A percentile compares a stretch with the other conserved stretches of the same genome.
Conservation (phyloP, 2,888 invertebrate species). For the Chloromyia formosa region DNA sequence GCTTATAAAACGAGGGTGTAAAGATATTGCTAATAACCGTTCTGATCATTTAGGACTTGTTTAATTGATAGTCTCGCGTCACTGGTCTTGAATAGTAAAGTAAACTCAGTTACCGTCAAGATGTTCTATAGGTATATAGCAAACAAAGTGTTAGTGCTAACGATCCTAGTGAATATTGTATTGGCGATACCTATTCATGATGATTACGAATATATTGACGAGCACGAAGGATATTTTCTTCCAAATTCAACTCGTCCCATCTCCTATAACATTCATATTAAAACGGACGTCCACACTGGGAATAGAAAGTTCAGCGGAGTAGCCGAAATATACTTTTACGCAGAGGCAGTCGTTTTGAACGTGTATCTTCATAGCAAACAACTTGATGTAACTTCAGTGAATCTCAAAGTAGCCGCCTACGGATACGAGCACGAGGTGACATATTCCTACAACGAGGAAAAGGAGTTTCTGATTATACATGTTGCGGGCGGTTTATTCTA, state of each 20-base stretch:
- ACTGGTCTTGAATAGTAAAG: too few species aligned
- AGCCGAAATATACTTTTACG: conserved; percentile 64
- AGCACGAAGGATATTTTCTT: conserved; percentile 55
- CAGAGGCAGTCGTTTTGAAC: conserved; percentile 64
- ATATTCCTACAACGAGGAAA: conserved; percentile 20
- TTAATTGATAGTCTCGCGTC: too few species aligned
- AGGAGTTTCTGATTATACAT: conserved; percentile 41
- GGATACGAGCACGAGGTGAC: background rate
- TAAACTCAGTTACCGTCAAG: background rate
- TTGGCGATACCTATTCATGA: background rate
- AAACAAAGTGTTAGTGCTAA: background rate
- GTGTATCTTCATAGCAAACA: conserved; percentile 69
- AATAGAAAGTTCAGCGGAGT: conserved; percentile 61
- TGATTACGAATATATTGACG: background rate
- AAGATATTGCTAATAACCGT: too few species aligned
- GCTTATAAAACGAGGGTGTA: too few species aligned
- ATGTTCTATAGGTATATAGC: background rate
- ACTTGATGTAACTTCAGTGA: conserved; percentile 62
- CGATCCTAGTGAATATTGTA: background rate
- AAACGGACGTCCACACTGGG: conserved; percentile 63
- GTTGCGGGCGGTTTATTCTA: conserved; percentile 1
- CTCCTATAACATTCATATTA: conserved; percentile 67
- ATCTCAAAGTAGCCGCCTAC: background rate
- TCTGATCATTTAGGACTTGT: too few species aligned
- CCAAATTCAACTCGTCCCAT: conserved; percentile 66